Evolutionary conservation across 1,140 invertebrate genomes (phyloP).

Genomic region (Popillia japonica): DNA sequence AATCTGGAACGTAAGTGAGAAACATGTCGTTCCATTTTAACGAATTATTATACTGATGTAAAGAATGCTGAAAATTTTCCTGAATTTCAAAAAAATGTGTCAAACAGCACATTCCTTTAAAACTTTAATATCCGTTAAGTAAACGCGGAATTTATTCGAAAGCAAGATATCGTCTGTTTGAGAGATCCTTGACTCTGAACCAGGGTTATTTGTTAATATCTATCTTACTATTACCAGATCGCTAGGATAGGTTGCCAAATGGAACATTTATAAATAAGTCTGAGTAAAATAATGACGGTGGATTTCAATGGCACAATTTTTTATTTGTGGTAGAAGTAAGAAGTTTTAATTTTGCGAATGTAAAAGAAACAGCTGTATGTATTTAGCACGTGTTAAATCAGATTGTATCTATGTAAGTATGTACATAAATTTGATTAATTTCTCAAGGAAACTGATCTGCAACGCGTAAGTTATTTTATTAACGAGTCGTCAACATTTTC

Average conservation of each 20-base stretch:
- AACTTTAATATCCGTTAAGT: not conserved
- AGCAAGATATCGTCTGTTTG: not conserved
- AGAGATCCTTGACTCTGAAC: slow-evolving; percentile 17
- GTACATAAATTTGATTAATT: not conserved
- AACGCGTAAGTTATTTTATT: not conserved
- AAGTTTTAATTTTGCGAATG: too few species aligned
- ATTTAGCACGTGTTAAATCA: not conserved
- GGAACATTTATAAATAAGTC: not conserved
- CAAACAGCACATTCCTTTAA: not conserved
- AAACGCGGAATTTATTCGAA: not conserved
- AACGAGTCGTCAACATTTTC: not conserved
- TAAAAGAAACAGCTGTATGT: not conserved
- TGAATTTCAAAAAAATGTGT: not conserved
- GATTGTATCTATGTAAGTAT: not conserved
- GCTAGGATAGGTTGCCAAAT: not conserved
- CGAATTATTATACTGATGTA: not conserved
- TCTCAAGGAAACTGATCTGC: too few species aligned
- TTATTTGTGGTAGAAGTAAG: too few species aligned
- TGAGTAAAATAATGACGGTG: not conserved
- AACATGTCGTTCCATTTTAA: not conserved
- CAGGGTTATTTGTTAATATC: not conserved
- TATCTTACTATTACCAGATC: not conserved
- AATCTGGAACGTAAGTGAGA: not conserved
- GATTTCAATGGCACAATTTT: not conserved
- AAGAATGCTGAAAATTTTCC: not conserved